Evolutionary conservation across 92 coral and sea anemone genomes (phyloP).

Genomic region (Pocillopora meandrina): DNA sequence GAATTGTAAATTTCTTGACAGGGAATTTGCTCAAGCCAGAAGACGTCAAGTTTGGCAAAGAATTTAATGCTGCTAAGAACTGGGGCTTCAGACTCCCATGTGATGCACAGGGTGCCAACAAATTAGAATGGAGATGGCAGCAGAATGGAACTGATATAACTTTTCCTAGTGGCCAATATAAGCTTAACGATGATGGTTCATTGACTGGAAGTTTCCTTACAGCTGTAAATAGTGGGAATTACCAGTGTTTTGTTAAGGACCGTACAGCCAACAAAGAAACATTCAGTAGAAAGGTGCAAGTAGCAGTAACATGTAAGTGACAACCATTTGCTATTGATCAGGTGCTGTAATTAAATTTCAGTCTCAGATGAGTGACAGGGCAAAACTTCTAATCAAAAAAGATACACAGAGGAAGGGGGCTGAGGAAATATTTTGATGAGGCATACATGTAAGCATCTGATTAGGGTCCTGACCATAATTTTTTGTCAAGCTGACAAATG

Average conservation of each 20-base stretch:
- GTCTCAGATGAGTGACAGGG: no score
- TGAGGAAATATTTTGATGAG: no score
- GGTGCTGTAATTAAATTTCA: no score
- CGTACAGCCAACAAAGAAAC: neutral
- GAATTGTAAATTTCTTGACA: neutral
- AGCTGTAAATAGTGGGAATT: conserved; percentile 34
- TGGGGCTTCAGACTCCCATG: conserved; percentile 11
- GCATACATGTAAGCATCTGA: no score
- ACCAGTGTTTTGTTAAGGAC: conserved; percentile 63
- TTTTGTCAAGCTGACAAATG: no score
- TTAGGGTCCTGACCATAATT: no score
- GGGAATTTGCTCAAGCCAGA: neutral
- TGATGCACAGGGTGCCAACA: neutral
- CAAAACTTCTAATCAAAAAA: no score
- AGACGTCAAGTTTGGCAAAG: conserved; percentile 6
- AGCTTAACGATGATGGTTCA: neutral
- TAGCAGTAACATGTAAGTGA: conserved; percentile 41
- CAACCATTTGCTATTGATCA: neutral
- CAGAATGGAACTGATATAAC: neutral
- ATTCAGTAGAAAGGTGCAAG: conserved; percentile 61
- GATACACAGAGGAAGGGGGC: no score
- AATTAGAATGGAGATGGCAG: conserved; percentile 1
- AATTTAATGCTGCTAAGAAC: neutral
- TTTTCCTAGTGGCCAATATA: neutral
- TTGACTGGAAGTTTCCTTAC: neutral